Evolutionary conservation across 2,797 vertebrate genomes (phyloP), one percentile per base, ranked within the genome.

Genomic region (Phrynocephalus guinanensis): DNA sequence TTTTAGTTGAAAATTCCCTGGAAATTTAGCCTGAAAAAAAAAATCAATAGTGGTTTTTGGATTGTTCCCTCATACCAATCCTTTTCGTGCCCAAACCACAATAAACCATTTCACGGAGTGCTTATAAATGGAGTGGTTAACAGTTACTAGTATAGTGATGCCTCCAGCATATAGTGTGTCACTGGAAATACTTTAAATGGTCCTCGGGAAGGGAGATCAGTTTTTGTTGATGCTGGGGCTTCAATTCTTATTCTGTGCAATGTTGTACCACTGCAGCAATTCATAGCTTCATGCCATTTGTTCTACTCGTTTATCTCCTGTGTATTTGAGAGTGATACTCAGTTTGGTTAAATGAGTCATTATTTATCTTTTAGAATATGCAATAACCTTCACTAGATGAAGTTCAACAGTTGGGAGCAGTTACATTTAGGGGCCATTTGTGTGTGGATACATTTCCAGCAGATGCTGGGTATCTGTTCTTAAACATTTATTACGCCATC

Each of bases 311-410:
- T 77, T 70, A 83, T 77, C 26, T 70, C 26, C 70, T 70, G 48
- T 78, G 38, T 66, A 82, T 44, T 73, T 82, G 44, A 76, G 50
- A 6, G 66, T 48, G 22, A 33, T 80, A 18, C 3, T 78, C 9
- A 26, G 56, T 84, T 76, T 63, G 68, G 20, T 72, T 60, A 60
- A 83, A 72, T 86, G 89, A 82, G 38, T 38, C 78, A 56, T 76
- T 84, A 10, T 15, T 84, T 92, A 63, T 30, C 9, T 87, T 85
- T 85, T 0, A 0, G 15, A 80, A 18, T 68, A 87, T 33, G 67
- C 82, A 85, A 28, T 77, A 52, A 52, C 5, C 44, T 56, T 81
- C n/a, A 1, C 76, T 86, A 91, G 70, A 79, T 78, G 15, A 10
- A 10, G 76, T 78, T 79, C 60, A 30, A 7, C 26, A 9, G 26